Conservation (phyloP, 2,113 vertebrate species). For the Hystrix cristata region DNA sequence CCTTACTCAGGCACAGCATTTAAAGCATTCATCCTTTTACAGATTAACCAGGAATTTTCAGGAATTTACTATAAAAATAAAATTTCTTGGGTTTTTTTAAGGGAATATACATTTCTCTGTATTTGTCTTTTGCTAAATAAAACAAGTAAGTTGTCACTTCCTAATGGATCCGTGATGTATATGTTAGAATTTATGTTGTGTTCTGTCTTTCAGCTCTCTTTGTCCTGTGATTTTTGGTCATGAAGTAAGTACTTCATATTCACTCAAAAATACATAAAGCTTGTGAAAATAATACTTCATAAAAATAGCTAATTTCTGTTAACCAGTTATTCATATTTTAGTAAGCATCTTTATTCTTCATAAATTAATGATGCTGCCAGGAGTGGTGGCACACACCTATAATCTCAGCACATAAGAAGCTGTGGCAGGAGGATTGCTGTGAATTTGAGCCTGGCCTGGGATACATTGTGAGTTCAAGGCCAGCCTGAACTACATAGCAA, state of each 20-base stretch:
- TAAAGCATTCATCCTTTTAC: constrained; percentile 47
- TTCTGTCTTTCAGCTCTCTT: constrained; percentile 93
- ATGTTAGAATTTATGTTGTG: constrained; percentile 41
- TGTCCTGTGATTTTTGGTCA: constrained; percentile 99
- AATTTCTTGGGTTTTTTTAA: constrained; percentile 42
- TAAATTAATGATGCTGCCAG: background rate
- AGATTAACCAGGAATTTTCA: constrained; percentile 62
- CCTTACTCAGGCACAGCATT: constrained; percentile 1
- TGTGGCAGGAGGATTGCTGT: background rate
- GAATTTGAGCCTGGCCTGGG: background rate
- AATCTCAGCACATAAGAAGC: background rate
- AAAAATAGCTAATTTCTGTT: constrained; percentile 41
- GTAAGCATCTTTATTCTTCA: constrained; percentile 3
- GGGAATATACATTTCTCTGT: background rate
- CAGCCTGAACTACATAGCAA: background rate
- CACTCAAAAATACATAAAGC: constrained; percentile 49
- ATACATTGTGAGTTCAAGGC: background rate
- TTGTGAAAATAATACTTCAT: constrained; percentile 34
- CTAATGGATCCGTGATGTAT: background rate
- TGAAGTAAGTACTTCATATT: constrained; percentile 90
- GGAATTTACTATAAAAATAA: constrained; percentile 43
- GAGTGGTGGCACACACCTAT: background rate
- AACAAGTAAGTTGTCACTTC: constrained; percentile 19
- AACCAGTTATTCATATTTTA: constrained; percentile 38
- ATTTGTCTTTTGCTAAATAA: background rate